Conservation (phyloP, 2,888 invertebrate species). For the Heliconius ismenius region DNA sequence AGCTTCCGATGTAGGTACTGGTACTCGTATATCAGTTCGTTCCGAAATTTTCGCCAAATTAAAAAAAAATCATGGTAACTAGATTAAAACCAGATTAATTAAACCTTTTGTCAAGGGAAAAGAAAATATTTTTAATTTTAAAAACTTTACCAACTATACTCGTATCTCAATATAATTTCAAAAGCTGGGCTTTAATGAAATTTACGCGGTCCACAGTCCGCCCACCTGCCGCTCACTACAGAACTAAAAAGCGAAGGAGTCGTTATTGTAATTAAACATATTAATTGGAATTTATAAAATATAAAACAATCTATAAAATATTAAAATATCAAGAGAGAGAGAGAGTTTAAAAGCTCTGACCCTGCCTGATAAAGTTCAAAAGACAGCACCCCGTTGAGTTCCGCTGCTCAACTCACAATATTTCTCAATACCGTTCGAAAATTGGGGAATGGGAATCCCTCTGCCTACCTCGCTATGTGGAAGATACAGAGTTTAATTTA, state of each 20-base stretch:
- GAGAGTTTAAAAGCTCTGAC: no score
- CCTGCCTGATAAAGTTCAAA: no score
- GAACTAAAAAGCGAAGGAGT: conserved; percentile 42
- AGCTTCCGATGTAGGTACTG: not conserved
- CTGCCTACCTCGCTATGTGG: not conserved
- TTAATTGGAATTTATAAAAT: no score
- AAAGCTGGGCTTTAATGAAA: conserved; percentile 47
- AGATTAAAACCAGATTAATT: not conserved
- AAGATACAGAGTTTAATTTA: no score
- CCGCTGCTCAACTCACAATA: not conserved
- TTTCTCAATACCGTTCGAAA: not conserved
- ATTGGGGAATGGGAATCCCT: not conserved
- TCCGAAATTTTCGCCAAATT: no score
- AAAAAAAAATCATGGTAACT: not conserved
- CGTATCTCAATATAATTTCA: conserved; percentile 47
- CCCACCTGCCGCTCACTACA: conserved; percentile 51
- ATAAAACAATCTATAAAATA: no score
- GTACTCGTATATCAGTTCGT: no score
- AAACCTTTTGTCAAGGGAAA: not conserved
- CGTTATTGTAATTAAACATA: not conserved
- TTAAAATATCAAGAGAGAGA: no score
- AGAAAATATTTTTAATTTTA: conserved; percentile 8
- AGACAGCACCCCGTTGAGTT: not conserved
- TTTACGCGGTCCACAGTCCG: conserved; percentile 43
- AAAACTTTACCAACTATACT: not conserved